Evolutionary conservation across 1,140 invertebrate species (phyloP).

Genomic region (Holcopasites calliopsidis): DNA sequence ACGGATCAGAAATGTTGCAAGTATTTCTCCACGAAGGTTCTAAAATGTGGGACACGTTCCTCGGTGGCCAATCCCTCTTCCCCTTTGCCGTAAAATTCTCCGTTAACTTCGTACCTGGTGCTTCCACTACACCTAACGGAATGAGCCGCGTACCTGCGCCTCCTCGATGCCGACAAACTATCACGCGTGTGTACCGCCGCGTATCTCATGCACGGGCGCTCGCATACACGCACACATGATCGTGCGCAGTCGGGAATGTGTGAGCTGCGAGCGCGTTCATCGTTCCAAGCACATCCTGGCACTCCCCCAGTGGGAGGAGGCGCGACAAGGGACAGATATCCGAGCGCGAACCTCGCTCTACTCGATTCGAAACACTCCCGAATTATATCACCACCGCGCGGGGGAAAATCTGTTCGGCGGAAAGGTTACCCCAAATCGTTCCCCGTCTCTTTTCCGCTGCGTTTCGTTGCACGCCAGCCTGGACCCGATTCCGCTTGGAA

Average conservation of each 20-base stretch:
- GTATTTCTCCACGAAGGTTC: constrained; percentile 67
- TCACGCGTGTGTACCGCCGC: constrained; percentile 20
- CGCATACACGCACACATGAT: background rate
- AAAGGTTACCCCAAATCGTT: constrained; percentile 19
- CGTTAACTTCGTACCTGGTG: constrained; percentile 72
- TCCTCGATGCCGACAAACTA: constrained; percentile 51
- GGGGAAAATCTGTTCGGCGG: constrained; percentile 8
- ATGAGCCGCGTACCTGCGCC: constrained; percentile 66
- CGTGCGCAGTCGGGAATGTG: constrained; percentile 43
- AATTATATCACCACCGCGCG: constrained; percentile 56
- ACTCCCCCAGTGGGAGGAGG: constrained; percentile 75
- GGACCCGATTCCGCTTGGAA: background rate
- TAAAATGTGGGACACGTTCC: constrained; percentile 75
- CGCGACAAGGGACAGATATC: constrained; percentile 72
- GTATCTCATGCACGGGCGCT: constrained; percentile 7
- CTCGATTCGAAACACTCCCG: constrained; percentile 42
- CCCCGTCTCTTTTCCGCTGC: background rate
- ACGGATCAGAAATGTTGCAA: constrained; percentile 60
- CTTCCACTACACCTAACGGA: constrained; percentile 66
- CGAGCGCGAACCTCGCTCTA: constrained; percentile 49
- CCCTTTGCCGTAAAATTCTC: constrained; percentile 67
- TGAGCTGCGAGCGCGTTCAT: constrained; percentile 70
- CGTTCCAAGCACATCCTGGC: constrained; percentile 80
- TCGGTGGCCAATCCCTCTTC: constrained; percentile 50
- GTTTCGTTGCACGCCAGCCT: background rate